Evolutionary conservation across 2,113 vertebrate genomes (phyloP).

Genomic region (Eulacestoma nigropectus): DNA sequence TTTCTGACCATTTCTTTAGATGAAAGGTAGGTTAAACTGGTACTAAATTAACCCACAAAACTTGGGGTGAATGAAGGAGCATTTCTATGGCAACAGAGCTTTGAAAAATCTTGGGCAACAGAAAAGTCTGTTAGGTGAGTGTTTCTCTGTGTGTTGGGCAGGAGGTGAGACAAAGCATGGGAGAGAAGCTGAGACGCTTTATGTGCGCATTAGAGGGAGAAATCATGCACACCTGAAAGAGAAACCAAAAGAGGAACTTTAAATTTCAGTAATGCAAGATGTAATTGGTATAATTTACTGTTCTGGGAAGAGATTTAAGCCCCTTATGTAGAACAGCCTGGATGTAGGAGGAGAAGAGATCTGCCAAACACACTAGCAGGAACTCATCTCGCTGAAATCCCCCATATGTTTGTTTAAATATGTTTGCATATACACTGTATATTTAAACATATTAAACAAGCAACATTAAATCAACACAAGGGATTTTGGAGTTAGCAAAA

Average conservation of each 20-base stretch:
- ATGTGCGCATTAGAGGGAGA: neutral
- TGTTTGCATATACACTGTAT: neutral
- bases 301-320: neutral
- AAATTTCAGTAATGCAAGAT: neutral
- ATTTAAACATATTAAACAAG: neutral
- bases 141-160: neutral
- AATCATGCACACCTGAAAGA: neutral
- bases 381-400: neutral
- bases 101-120: neutral
- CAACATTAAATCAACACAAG: neutral
- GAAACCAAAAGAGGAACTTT: neutral
- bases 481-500: neutral
- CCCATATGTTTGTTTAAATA: constrained; percentile 44
- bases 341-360: constrained; percentile 2
- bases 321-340: neutral
- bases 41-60: neutral
- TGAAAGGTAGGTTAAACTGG: neutral
- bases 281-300: neutral
- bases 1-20: neutral
- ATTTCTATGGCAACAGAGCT: neutral
- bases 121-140: neutral
- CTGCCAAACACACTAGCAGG: neutral
- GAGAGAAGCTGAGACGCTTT: neutral
- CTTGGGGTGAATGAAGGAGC: neutral
- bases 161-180: neutral